Evolutionary conservation across 2,888 invertebrate species (phyloP).

Genomic region (Pseudoips prasinana): DNA sequence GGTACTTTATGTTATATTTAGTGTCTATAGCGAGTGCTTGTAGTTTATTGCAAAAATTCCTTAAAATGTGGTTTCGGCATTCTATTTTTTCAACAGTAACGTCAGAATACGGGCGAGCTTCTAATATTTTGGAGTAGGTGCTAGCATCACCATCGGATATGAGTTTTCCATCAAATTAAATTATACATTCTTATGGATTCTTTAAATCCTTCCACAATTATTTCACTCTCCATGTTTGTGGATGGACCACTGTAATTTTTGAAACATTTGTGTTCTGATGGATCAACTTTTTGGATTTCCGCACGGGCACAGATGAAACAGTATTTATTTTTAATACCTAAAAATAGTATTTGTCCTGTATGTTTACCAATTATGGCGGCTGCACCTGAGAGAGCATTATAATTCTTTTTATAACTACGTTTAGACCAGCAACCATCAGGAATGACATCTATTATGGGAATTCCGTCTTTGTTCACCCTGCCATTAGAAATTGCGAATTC

Average conservation of each 20-base stretch:
- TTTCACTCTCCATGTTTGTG: constrained; percentile 5
- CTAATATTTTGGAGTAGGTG: too few relatives aligned
- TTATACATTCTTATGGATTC: not conserved
- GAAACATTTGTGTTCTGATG: constrained; percentile 3
- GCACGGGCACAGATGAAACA: not conserved
- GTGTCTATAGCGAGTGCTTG: too few relatives aligned
- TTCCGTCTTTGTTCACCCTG: constrained; percentile 5
- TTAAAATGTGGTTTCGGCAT: too few relatives aligned
- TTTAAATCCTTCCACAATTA: constrained; percentile 6
- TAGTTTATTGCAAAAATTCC: too few relatives aligned
- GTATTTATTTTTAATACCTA: constrained; percentile 3
- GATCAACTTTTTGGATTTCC: not conserved
- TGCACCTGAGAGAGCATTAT: constrained; percentile 1
- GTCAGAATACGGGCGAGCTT: too few relatives aligned
- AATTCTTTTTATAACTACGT: constrained; percentile 1
- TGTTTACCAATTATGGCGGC: constrained; percentile 2
- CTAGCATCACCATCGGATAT: too few relatives aligned
- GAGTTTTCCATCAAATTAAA: too few relatives aligned
- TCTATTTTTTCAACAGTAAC: too few relatives aligned
- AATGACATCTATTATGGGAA: constrained; percentile 6
- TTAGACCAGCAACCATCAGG: not conserved
- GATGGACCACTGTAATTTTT: constrained; percentile 4
- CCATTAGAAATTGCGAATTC: constrained; percentile 2
- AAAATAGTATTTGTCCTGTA: constrained; percentile 1
- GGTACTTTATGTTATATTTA: too few relatives aligned